Evolutionary conservation across 2,888 invertebrate genomes (phyloP).

Genomic region (Lysandra coridon): DNA sequence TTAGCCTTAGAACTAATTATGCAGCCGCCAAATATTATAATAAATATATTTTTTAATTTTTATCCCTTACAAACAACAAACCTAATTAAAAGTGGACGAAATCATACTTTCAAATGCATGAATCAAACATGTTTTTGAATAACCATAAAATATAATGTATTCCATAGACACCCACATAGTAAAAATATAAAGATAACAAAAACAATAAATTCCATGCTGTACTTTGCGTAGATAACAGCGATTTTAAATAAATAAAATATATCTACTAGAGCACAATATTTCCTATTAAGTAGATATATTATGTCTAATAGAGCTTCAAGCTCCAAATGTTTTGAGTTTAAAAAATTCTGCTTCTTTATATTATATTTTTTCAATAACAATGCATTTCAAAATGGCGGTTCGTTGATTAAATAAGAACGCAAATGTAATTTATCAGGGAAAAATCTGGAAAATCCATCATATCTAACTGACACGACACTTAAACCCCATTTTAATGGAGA

Average conservation of each 20-base stretch:
- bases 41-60: neutral
- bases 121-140: conserved; percentile 14
- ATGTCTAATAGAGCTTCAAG: no score
- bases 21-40: neutral
- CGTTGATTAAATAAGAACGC: neutral
- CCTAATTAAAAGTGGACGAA: neutral
- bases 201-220: conserved; percentile 7
- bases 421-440: neutral
- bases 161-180: conserved; percentile 15
- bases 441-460: conserved; percentile 8
- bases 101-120: conserved; percentile 2
- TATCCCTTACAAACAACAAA: neutral
- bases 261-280: neutral
- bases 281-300: neutral
- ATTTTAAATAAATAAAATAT: neutral
- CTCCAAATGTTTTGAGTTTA: neutral
- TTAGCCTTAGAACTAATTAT: neutral
- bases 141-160: conserved; percentile 14
- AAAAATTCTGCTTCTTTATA: neutral
- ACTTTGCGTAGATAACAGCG: neutral
- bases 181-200: conserved; percentile 19
- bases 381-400: neutral
- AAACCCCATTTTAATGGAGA: conserved; percentile 19
- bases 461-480: conserved; percentile 1
- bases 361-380: neutral